Conservation (phyloP, 2,888 invertebrate species). For the Scelioninae gen. 1 region DNA sequence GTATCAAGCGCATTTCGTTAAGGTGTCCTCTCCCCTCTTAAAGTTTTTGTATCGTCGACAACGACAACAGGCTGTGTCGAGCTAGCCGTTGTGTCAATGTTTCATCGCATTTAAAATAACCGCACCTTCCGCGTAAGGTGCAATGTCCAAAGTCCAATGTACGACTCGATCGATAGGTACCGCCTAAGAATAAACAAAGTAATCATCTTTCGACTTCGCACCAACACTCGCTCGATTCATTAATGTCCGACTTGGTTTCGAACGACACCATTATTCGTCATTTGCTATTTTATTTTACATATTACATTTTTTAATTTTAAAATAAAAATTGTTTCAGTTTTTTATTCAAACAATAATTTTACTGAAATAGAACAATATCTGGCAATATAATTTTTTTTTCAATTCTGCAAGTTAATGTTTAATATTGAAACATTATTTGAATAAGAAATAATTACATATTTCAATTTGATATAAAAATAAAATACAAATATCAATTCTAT, state of each 20-base stretch:
- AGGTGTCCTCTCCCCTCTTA: too few species aligned
- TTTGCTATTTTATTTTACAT: constrained; percentile 26
- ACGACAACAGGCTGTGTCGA: constrained; percentile 39
- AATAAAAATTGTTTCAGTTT: too few species aligned
- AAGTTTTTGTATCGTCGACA: constrained; percentile 45
- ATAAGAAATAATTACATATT: too few species aligned
- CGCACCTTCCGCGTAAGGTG: constrained; percentile 70
- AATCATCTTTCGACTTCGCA: constrained; percentile 67
- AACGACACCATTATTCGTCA: constrained; percentile 54
- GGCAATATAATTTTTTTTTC: too few species aligned
- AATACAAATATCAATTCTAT: too few species aligned
- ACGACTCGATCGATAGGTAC: constrained; percentile 69
- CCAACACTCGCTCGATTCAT: constrained; percentile 64
- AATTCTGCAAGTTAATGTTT: too few species aligned
- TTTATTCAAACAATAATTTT: too few species aligned
- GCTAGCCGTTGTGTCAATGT: constrained; percentile 62
- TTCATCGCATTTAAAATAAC: constrained; percentile 70
- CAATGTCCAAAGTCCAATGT: constrained; percentile 70
- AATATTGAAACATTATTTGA: too few species aligned
- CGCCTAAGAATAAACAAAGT: too few species aligned
- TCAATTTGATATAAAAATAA: too few species aligned
- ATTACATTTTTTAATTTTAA: background rate
- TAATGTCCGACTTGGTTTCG: constrained; percentile 51
- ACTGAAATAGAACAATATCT: too few species aligned
- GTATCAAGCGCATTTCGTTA: constrained; percentile 67